phyloP scores from a whole-genome alignment of 2,888 invertebrate genomes.

The Tanytarsus gracilentus region DNA sequence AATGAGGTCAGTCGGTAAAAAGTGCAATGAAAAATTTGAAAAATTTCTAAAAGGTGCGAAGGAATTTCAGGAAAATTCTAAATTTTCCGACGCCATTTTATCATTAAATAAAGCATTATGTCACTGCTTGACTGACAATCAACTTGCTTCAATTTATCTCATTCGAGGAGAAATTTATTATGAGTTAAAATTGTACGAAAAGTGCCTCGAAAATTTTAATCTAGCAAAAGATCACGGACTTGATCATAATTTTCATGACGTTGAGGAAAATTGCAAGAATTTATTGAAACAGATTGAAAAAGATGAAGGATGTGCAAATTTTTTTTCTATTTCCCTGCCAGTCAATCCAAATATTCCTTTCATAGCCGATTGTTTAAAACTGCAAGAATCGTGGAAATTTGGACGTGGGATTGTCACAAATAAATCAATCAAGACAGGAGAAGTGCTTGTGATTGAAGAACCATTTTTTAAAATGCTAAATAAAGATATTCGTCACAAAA shows the following conservation, averaged over 20 bases:
- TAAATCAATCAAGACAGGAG: neutral
- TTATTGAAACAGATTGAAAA: neutral
- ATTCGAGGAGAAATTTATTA: neutral
- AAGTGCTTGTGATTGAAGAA: slow-evolving; percentile 2
- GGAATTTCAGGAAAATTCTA: neutral
- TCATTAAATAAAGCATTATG: neutral
- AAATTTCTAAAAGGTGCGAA: neutral
- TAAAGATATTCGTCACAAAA: neutral
- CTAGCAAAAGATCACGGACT: neutral
- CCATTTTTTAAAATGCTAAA: slow-evolving; percentile 9
- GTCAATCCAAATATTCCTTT: neutral
- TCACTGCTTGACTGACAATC: neutral
- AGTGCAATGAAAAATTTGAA: neutral
- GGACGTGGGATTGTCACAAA: slow-evolving; percentile 8
- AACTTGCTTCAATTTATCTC: neutral
- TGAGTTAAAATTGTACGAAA: neutral
- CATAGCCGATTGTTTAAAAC: neutral
- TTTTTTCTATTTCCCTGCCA: neutral
- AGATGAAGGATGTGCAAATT: neutral
- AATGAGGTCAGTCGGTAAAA: neutral
- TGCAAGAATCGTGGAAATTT: neutral
- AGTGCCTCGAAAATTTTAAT: neutral
- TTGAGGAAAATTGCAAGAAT: neutral
- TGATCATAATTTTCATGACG: neutral
- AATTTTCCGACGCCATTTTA: neutral